phyloP scores from a whole-genome alignment of 2,113 vertebrate species.

The Sebastes schlegelii region DNA sequence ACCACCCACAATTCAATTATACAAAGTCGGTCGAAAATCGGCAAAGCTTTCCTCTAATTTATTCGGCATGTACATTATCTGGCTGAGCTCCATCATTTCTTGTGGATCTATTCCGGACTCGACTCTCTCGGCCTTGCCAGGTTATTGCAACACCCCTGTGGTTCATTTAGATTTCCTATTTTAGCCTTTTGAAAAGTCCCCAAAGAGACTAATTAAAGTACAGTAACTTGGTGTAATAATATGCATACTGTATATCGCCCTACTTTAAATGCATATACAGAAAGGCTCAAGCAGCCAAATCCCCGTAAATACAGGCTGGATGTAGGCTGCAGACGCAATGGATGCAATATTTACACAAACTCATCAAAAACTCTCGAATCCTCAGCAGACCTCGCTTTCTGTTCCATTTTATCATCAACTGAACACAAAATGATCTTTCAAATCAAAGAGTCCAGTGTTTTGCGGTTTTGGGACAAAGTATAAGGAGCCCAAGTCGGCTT shows the following conservation, averaged over 20 bases:
- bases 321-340: neutral
- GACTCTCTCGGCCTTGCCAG: neutral
- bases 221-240: neutral
- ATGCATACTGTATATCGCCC: neutral
- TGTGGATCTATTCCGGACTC: neutral
- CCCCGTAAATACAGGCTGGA: neutral
- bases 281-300: neutral
- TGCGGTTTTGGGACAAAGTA: slow-evolving; percentile 37
- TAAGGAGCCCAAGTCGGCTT: slow-evolving; percentile 39
- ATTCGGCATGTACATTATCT: neutral
- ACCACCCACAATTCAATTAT: neutral
- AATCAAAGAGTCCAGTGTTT: slow-evolving; percentile 56
- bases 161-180: slow-evolving; percentile 14
- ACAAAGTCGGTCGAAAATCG: neutral
- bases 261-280: neutral
- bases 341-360: neutral
- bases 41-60: neutral
- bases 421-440: slow-evolving; percentile 45
- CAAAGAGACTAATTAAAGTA: slow-evolving; percentile 14
- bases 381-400: neutral
- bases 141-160: neutral
- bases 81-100: neutral
- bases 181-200: neutral
- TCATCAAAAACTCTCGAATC: slow-evolving; percentile 26
- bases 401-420: slow-evolving; percentile 13